Base-by-base conservation (phyloP, 2,797 vertebrate species). In the Hirundo rustica region DNA sequence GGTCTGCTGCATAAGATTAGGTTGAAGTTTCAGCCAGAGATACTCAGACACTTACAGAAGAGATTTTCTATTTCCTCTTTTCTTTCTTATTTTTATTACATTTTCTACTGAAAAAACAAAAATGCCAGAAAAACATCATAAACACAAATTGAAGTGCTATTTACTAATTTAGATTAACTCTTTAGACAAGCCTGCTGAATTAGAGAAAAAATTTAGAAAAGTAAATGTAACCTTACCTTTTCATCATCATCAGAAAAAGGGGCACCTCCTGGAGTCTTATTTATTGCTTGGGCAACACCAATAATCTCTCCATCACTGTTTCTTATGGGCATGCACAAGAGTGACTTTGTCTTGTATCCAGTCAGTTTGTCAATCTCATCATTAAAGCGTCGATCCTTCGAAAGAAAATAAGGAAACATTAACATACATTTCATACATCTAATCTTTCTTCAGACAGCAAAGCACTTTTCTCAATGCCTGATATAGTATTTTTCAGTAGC, bases 281-380 rank as follows among this genome's bases (percentile, higher is more conserved):
- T 99, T 98, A 99, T 99, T 61, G 98, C 99, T 97, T 99, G 99
- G 83, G 99, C 98, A 48, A 99, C 99, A 60, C 99, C 99, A 53
- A 99, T 99, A 95, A 99, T 98, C 96, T 99, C 99, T 40, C 99
- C 99, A 34, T 99, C 99, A 45, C 99, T 99, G 98, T 98, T 99
- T 95, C 97, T 97, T 92, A 99, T 99, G 62, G 99, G 99, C 99
- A 99, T 99, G 93, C 99, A 99, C 96, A 99, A 50, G 57, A 99
- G 98, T 1, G 99, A 99, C 97, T 99, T 99, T 61, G 99, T 99
- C 98, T 99, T 99, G 97, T 99, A 99, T 47, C 99, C 99, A 26
- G 99, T 99, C 92, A 99, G 96, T 97, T 99, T 99, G 98, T 99
- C 99, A 22, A 99, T 99, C 97, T 99, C 99, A 85, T 99, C 99